Evolutionary conservation across 2,113 vertebrate genomes (phyloP).

Genomic region (Osmerus eperlanus): DNA sequence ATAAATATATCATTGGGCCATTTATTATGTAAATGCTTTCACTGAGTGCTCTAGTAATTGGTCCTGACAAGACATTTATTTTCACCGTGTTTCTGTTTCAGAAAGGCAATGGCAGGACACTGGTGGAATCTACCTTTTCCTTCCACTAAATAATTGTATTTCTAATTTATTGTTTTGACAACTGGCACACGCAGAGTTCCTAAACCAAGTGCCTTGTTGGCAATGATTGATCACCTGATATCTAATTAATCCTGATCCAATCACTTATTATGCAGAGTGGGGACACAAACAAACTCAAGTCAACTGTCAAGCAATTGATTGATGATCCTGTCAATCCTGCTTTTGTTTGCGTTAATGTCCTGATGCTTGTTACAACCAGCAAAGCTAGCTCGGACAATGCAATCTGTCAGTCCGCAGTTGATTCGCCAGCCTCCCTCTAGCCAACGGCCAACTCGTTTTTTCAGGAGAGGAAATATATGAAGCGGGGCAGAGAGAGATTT

Average conservation of each 20-base stretch:
- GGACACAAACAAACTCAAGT: slow-evolving; percentile 97
- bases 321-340: slow-evolving; percentile 94
- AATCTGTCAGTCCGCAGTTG: slow-evolving; percentile 86
- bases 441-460: slow-evolving; percentile 64
- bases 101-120: slow-evolving; percentile 62
- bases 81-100: slow-evolving; percentile 65
- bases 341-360: slow-evolving; percentile 96
- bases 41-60: slow-evolving; percentile 70
- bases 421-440: slow-evolving; percentile 59
- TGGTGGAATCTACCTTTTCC: slow-evolving; percentile 77
- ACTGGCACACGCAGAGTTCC: slow-evolving; percentile 64
- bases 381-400: slow-evolving; percentile 88
- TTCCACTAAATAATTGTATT: slow-evolving; percentile 71
- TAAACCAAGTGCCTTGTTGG: slow-evolving; percentile 92
- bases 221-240: slow-evolving; percentile 99
- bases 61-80: slow-evolving; percentile 54
- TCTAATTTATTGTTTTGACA: slow-evolving; percentile 69
- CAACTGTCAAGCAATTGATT: slow-evolving; percentile 93
- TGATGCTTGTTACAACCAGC: slow-evolving; percentile 96
- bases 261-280: slow-evolving; percentile 99
- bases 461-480: slow-evolving; percentile 47
- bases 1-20: slow-evolving; percentile 71
- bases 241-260: slow-evolving; percentile 99
- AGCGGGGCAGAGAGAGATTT: slow-evolving; percentile 72
- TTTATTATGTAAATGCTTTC: slow-evolving; percentile 74